These are phyloP conservation scores for Carassius carassius DNA, from an alignment of 2,113 vertebrate genomes.

Conservation along the genomic window DNA sequence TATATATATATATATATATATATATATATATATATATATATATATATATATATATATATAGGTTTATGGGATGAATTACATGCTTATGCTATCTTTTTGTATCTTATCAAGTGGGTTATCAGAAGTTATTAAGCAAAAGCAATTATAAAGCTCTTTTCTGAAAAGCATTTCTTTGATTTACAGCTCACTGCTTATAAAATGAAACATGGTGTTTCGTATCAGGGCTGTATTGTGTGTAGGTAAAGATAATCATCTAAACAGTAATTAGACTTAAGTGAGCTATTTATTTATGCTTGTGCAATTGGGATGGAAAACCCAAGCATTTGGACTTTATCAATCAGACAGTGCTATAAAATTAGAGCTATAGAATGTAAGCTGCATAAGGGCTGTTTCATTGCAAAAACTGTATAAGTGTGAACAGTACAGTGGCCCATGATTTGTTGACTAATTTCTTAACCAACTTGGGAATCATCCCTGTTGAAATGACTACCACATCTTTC, in stretches of 20 bases:
- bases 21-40: no score
- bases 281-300: not conserved
- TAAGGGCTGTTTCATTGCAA: not conserved
- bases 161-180: not conserved
- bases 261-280: not conserved
- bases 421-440: not conserved
- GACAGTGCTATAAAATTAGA: not conserved
- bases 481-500: not conserved
- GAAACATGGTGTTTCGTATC: not conserved
- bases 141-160: constrained; percentile 17
- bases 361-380: not conserved
- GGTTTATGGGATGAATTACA: constrained; percentile 36
- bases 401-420: not conserved
- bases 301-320: not conserved
- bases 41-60: no score
- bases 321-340: constrained; percentile 4
- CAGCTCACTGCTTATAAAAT: not conserved
- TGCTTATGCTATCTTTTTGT: constrained; percentile 14
- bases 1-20: no score
- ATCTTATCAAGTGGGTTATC: constrained; percentile 49
- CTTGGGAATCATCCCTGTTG: not conserved
- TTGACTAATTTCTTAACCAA: not conserved
- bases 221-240: not conserved
- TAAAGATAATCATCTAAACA: not conserved
- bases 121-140: not conserved